A percentile compares a stretch with the other conserved stretches of the same genome.
Conservation (phyloP, 1,140 invertebrate genomes). For the Drosophila oshimai region DNA sequence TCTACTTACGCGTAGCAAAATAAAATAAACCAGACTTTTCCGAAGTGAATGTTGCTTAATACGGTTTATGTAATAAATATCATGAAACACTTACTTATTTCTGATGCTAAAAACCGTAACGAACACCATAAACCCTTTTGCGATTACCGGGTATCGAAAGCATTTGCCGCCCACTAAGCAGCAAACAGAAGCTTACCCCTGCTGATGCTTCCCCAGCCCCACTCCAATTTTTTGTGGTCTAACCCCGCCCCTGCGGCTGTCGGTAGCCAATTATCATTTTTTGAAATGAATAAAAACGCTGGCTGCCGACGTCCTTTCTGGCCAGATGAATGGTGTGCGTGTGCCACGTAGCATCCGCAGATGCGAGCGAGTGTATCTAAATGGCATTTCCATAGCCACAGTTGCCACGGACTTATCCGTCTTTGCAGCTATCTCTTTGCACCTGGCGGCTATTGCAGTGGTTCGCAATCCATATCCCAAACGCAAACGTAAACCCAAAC, state of each 20-base stretch:
- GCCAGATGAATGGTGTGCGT: constrained; percentile 21
- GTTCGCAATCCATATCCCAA: constrained; percentile 7
- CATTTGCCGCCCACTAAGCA: constrained; percentile 18
- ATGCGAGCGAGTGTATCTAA: constrained; percentile 54
- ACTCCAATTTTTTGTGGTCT: not conserved
- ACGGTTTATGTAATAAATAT: too few relatives aligned
- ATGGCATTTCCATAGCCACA: constrained; percentile 68
- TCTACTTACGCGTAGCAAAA: too few relatives aligned
- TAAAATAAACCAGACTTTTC: too few relatives aligned
- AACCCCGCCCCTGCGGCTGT: constrained; percentile 37
- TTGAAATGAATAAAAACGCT: constrained; percentile 72
- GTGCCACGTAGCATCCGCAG: constrained; percentile 22
- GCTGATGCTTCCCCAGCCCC: not conserved
- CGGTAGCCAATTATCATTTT: constrained; percentile 76
- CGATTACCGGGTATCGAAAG: constrained; percentile 4
- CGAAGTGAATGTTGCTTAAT: too few relatives aligned
- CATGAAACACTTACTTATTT: too few relatives aligned
- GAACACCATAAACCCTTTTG: not conserved
- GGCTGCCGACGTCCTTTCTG: constrained; percentile 23
- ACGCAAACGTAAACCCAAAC: constrained; percentile 2
- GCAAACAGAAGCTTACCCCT: constrained; percentile 27
- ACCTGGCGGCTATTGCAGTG: constrained; percentile 73
- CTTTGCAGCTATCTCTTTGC: constrained; percentile 44
- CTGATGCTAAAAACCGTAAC: not conserved
- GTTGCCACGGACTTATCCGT: constrained; percentile 29